These are phyloP conservation scores for Thera obeliscata DNA, from an alignment of 2,888 invertebrate genomes.

Conservation along the genomic window DNA sequence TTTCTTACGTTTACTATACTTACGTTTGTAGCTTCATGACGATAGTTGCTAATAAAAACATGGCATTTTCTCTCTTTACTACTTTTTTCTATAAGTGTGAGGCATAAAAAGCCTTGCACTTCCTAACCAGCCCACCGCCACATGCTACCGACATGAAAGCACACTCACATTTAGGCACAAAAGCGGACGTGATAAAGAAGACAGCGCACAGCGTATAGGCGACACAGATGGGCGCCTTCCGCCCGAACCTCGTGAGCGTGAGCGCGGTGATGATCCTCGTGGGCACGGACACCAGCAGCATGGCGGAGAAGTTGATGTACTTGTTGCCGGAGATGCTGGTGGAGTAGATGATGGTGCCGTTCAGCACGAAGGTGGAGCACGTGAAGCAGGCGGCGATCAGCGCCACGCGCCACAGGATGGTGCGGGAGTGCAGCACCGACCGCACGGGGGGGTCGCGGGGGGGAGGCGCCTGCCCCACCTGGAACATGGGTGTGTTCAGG, in stretches of 20 bases:
- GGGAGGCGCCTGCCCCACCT: constrained; percentile 46
- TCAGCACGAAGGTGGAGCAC: constrained; percentile 90
- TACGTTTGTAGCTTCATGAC: no score
- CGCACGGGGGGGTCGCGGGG: constrained; percentile 49
- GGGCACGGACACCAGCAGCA: constrained; percentile 87
- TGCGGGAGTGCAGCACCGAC: constrained; percentile 64
- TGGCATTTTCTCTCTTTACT: no score
- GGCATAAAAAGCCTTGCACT: no score
- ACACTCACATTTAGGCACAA: constrained; percentile 80
- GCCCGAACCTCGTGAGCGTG: constrained; percentile 86
- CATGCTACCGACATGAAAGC: background rate
- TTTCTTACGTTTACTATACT: no score
- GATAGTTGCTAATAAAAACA: no score
- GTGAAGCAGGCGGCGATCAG: constrained; percentile 86
- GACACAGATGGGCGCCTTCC: constrained; percentile 74
- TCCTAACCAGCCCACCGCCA: background rate
- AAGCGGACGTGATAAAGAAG: constrained; percentile 82
- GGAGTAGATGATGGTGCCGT: constrained; percentile 90
- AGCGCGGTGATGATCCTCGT: constrained; percentile 76
- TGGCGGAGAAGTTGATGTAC: constrained; percentile 89
- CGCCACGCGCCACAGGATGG: constrained; percentile 62
- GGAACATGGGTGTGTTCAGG: constrained; percentile 11
- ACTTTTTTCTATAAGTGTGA: no score
- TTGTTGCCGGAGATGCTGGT: constrained; percentile 89
- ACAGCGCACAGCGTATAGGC: constrained; percentile 75